phyloP scores from a whole-genome alignment of 2,888 invertebrate genomes.

The Protodeltote pygarga region DNA sequence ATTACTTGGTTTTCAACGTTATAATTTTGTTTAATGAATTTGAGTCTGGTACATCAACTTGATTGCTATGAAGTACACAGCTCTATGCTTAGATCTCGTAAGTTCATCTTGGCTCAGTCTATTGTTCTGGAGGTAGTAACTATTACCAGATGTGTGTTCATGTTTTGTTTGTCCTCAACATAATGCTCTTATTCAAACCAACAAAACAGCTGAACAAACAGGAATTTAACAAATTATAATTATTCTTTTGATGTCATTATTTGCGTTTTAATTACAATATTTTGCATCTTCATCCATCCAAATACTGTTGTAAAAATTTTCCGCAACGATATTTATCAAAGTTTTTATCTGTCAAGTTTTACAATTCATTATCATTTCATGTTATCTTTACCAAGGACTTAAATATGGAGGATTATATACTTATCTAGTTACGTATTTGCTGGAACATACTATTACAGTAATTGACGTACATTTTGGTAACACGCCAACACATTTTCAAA shows the following conservation, averaged over 20 bases:
- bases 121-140: conserved; percentile 24
- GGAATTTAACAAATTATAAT: background rate
- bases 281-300: conserved; percentile 4
- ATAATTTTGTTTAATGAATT: background rate
- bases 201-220: conserved; percentile 16
- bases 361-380: conserved; percentile 45
- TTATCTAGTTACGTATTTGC: conserved; percentile 51
- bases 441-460: conserved; percentile 18
- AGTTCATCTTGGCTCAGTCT: conserved; percentile 1
- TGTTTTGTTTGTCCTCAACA: conserved; percentile 44
- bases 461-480: conserved; percentile 27
- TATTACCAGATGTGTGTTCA: conserved; percentile 42
- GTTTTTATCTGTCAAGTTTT: conserved; percentile 47
- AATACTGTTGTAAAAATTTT: conserved; percentile 37
- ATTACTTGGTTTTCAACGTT: conserved; percentile 1
- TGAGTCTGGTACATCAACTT: no score
- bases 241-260: background rate
- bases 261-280: background rate
- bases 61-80: no score
- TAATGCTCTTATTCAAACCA: conserved; percentile 25
- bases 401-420: conserved; percentile 52
- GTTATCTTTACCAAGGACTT: conserved; percentile 67
- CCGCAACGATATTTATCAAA: conserved; percentile 33
- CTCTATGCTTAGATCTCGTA: background rate
- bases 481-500: conserved; percentile 29